phyloP scores from a whole-genome alignment of 1,140 invertebrate genomes.

The Monochamus saltuarius region DNA sequence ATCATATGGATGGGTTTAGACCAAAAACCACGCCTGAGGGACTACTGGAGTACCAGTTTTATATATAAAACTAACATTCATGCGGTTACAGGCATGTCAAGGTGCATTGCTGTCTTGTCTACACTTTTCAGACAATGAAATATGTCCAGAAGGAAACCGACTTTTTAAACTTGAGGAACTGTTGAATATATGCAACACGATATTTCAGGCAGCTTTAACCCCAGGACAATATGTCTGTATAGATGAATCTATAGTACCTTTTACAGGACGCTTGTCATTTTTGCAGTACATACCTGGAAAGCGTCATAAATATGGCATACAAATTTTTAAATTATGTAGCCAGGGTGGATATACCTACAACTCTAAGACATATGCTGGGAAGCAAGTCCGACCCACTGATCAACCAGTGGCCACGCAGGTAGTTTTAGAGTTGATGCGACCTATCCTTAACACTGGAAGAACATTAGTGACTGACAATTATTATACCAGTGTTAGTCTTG shows the following conservation, averaged over 20 bases:
- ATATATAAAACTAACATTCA: too few species aligned
- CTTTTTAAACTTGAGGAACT: conserved; percentile 30
- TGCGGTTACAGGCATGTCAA: conserved; percentile 9
- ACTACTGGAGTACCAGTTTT: too few species aligned
- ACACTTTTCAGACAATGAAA: conserved; percentile 34
- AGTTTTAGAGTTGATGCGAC: conserved; percentile 6
- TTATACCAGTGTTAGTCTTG: conserved; percentile 51
- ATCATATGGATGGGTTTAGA: too few species aligned
- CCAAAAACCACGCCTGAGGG: too few species aligned
- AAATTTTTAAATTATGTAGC: conserved; percentile 51
- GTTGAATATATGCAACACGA: conserved; percentile 22
- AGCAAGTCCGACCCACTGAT: conserved; percentile 15
- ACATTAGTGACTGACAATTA: conserved; percentile 41
- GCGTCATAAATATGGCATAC: conserved; percentile 40
- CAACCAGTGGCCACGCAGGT: conserved; percentile 3
- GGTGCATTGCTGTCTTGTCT: conserved; percentile 28
- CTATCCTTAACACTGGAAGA: conserved; percentile 12
- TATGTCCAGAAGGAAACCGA: conserved; percentile 12
- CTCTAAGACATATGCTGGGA: conserved; percentile 46
- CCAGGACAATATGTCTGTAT: conserved; percentile 15
- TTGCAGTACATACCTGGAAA: conserved; percentile 19
- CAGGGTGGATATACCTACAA: conserved; percentile 47
- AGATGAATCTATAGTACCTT: conserved; percentile 23
- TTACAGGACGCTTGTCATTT: conserved; percentile 18
- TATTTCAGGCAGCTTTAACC: conserved; percentile 34